Evolutionary conservation across 2,113 vertebrate genomes (phyloP).

Genomic region (Machaerirhynchus nigripectus): DNA sequence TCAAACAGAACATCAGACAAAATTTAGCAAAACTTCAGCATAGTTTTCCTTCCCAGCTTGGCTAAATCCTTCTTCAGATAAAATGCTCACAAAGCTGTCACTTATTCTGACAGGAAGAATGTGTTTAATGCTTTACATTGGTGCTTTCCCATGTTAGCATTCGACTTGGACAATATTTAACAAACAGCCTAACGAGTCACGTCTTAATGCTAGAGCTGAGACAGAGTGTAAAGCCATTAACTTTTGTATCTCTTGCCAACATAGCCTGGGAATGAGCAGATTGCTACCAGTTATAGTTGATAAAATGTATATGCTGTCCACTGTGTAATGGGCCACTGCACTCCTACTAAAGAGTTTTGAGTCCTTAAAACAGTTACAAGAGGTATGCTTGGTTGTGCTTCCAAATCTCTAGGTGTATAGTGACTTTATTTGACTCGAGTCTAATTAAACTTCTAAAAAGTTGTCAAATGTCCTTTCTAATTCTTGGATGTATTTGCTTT

Average conservation of each 20-base stretch:
- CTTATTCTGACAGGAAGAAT: background rate
- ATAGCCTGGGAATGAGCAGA: background rate
- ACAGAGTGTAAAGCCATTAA: background rate
- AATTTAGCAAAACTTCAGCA: background rate
- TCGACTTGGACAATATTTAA: background rate
- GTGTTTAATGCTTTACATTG: background rate
- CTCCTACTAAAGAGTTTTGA: background rate
- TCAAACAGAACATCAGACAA: background rate
- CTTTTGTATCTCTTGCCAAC: background rate
- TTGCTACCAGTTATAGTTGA: background rate
- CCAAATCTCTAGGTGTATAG: background rate
- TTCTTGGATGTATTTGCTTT: background rate
- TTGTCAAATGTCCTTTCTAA: background rate
- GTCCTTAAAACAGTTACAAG: background rate
- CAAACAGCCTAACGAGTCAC: background rate
- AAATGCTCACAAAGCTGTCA: background rate
- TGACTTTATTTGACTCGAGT: background rate
- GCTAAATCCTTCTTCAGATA: background rate
- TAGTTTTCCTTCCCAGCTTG: background rate
- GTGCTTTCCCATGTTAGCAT: background rate
- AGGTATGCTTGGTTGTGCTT: background rate
- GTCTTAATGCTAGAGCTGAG: background rate
- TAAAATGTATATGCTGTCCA: background rate
- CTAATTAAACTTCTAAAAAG: background rate
- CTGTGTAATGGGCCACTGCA: background rate